phyloP scores from a whole-genome alignment of 92 coral and sea anemone species.

The Heliopora coerulea region DNA sequence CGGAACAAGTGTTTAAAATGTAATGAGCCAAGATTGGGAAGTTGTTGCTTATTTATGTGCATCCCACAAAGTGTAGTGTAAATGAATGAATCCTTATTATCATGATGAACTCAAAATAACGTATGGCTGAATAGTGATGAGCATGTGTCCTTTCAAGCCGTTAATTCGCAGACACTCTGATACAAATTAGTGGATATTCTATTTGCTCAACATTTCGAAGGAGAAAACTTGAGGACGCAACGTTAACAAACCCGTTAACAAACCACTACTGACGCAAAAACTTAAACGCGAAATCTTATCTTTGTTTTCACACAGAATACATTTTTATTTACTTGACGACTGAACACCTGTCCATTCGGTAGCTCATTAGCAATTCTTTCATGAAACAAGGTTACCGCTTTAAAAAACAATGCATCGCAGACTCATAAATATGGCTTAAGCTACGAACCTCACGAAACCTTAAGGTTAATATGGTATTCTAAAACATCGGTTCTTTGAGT shows the following conservation, averaged over 20 bases:
- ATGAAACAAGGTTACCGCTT: too few relatives aligned
- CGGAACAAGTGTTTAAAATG: conserved; percentile 21
- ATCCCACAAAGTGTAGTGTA: conserved; percentile 22
- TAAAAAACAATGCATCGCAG: too few relatives aligned
- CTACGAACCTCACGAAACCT: too few relatives aligned
- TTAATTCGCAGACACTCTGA: too few relatives aligned
- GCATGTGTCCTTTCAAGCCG: neutral
- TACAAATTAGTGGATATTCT: neutral
- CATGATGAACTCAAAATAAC: neutral
- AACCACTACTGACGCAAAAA: neutral
- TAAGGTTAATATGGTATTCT: too few relatives aligned
- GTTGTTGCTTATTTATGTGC: conserved; percentile 25
- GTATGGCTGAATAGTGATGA: neutral
- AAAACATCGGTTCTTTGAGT: too few relatives aligned
- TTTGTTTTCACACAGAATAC: neutral
- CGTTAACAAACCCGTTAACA: neutral
- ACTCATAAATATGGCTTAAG: too few relatives aligned
- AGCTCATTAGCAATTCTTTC: too few relatives aligned
- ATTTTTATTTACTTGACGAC: neutral
- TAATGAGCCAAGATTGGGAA: conserved; percentile 27
- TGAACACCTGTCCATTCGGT: neutral
- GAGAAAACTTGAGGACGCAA: neutral
- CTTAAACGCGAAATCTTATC: neutral
- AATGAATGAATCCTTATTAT: conserved; percentile 27
- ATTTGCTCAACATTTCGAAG: neutral